Conservation (phyloP, 2,113 vertebrate species). For the Dasyornis broadbenti region DNA sequence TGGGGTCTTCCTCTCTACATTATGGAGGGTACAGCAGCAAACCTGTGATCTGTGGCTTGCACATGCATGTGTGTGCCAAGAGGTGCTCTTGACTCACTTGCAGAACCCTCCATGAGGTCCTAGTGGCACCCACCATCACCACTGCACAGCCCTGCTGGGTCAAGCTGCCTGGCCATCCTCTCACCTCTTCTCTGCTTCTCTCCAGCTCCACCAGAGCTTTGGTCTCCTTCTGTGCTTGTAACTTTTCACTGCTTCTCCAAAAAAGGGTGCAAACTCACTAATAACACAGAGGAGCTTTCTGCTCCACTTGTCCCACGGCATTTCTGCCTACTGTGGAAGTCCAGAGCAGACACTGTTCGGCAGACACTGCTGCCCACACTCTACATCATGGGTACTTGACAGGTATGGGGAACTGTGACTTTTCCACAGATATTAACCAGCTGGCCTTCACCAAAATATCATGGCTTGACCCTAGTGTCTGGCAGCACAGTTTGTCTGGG, state of each 20-base stretch:
- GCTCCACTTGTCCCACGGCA: fast-evolving
- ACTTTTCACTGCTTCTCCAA: neutral
- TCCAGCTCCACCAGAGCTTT: neutral
- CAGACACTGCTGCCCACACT: neutral
- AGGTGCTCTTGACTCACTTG: neutral
- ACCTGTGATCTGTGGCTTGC: neutral
- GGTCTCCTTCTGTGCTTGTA: neutral
- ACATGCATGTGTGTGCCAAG: fast-evolving
- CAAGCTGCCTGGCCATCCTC: neutral
- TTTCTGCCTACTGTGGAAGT: neutral
- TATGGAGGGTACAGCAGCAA: neutral
- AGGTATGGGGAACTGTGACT: neutral
- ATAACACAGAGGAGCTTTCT: neutral
- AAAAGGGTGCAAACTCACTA: fast-evolving
- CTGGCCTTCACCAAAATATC: neutral
- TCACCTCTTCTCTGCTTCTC: neutral
- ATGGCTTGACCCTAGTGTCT: neutral
- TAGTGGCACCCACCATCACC: neutral
- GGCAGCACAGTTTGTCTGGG: fast-evolving
- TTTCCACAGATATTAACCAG: neutral
- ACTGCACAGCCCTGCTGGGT: neutral
- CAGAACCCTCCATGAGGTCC: neutral
- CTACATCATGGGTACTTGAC: neutral
- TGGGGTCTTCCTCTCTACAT: neutral
- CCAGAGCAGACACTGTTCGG: neutral